Percentiles rank a stretch among this genome's conserved stretches.
Conservation (phyloP, 2,113 vertebrate genomes). For the Sylvilagus bachmani region DNA sequence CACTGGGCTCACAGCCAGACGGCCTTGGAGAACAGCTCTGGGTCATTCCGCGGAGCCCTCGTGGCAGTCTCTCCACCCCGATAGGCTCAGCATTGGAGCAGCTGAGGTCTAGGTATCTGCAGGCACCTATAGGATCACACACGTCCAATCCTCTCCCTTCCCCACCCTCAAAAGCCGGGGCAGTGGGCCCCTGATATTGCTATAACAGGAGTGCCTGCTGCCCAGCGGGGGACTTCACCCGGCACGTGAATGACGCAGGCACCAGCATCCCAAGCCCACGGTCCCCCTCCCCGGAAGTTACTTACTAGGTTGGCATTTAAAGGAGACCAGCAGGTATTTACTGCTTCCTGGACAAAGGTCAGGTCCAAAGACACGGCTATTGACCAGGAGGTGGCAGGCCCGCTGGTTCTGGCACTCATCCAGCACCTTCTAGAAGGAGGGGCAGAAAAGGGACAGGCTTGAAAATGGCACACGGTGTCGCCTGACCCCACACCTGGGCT, state of each 20-base stretch:
- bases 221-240: neutral
- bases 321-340: constrained; percentile 97
- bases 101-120: neutral
- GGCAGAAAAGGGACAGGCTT: constrained; percentile 87
- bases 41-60: neutral
- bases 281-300: constrained; percentile 73
- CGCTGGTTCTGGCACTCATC: constrained; percentile 97
- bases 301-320: constrained; percentile 99
- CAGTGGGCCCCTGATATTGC: neutral
- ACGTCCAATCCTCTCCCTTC: too few species aligned
- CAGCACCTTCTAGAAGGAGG: constrained; percentile 94
- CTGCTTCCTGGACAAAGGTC: constrained; percentile 96
- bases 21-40: neutral
- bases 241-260: neutral
- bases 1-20: accelerated
- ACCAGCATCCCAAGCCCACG: neutral
- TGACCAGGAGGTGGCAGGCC: constrained; percentile 95
- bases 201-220: neutral
- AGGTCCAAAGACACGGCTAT: constrained; percentile 95
- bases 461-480: constrained; percentile 77
- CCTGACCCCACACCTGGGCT: constrained; percentile 57
- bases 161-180: too few species aligned
- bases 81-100: neutral
- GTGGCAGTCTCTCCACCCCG: neutral
- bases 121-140: neutral